Percentiles rank a stretch among this genome's conserved stretches.
Evolutionary conservation across 2,113 vertebrate genomes (phyloP).

Genomic region (Chascanopsetta lugubris): DNA sequence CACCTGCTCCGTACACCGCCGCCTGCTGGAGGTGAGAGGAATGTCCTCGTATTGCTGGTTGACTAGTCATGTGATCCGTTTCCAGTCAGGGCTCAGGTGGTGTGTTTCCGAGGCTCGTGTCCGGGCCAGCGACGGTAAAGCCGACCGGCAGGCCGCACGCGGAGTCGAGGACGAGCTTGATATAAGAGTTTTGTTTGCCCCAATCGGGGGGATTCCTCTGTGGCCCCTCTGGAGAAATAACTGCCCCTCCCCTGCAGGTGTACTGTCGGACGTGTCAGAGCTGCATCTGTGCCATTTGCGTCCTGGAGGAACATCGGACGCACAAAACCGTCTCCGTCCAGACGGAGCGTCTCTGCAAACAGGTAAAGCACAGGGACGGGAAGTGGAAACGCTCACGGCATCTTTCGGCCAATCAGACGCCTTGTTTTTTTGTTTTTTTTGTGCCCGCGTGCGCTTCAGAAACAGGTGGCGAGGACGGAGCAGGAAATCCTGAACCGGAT

Average conservation of each 20-base stretch:
- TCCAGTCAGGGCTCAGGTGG: no score
- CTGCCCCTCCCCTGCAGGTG: slow-evolving; percentile 67
- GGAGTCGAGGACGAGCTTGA: no score
- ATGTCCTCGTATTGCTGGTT: no score
- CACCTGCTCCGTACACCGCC: slow-evolving; percentile 72
- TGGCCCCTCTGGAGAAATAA: no score
- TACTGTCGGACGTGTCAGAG: slow-evolving; percentile 75
- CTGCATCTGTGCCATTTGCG: slow-evolving; percentile 81
- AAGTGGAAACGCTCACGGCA: no score
- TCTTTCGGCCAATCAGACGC: not conserved
- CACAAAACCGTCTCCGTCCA: slow-evolving; percentile 79
- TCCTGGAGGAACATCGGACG: slow-evolving; percentile 74
- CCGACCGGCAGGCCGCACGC: no score
- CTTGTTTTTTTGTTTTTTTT: not conserved
- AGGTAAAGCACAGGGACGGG: slow-evolving; percentile 60
- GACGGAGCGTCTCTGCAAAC: slow-evolving; percentile 74
- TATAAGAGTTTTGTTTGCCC: no score
- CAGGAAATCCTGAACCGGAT: slow-evolving; percentile 75
- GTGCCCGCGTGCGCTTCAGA: slow-evolving; percentile 52
- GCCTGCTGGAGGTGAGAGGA: slow-evolving; percentile 73
- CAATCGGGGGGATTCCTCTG: no score
- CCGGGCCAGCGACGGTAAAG: no score
- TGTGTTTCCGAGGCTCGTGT: no score
- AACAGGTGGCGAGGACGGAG: slow-evolving; percentile 75
- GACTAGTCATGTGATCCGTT: no score